Percentiles rank a stretch among this genome's conserved stretches.
These are phyloP conservation scores for Epistrophe eligans DNA, from an alignment of 2,888 invertebrate species.

Conservation along the genomic window DNA sequence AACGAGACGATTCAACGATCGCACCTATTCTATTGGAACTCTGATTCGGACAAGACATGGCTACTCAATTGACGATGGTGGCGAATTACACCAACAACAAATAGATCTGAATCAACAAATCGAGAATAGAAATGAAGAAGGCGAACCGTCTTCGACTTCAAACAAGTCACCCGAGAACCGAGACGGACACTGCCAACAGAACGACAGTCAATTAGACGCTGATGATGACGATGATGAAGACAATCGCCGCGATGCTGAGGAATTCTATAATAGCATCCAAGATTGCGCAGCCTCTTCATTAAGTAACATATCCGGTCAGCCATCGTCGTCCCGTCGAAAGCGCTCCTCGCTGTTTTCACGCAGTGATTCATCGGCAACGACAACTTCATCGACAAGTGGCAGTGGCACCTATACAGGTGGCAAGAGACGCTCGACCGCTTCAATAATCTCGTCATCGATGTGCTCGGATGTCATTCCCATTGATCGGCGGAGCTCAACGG, in stretches of 20 bases:
- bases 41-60: constrained; percentile 52
- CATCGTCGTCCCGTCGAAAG: constrained; percentile 79
- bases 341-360: constrained; percentile 83
- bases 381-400: constrained; percentile 82
- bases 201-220: constrained; percentile 68
- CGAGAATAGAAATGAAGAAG: constrained; percentile 38
- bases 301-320: constrained; percentile 57
- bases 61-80: constrained; percentile 31
- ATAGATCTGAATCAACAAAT: constrained; percentile 26
- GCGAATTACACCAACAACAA: constrained; percentile 48
- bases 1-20: constrained; percentile 63
- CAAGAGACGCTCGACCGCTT: constrained; percentile 83
- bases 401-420: constrained; percentile 82
- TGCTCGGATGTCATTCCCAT: constrained; percentile 82
- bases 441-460: constrained; percentile 83
- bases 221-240: constrained; percentile 78
- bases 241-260: constrained; percentile 82
- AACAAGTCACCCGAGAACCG: constrained; percentile 46
- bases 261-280: constrained; percentile 82
- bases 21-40: constrained; percentile 55
- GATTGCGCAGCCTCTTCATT: constrained; percentile 76
- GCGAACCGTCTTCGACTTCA: background rate
- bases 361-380: constrained; percentile 83
- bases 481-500: constrained; percentile 83
- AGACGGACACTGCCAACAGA: constrained; percentile 22